phyloP scores from a whole-genome alignment of 2,113 vertebrate genomes.

The Gobio gobio region DNA sequence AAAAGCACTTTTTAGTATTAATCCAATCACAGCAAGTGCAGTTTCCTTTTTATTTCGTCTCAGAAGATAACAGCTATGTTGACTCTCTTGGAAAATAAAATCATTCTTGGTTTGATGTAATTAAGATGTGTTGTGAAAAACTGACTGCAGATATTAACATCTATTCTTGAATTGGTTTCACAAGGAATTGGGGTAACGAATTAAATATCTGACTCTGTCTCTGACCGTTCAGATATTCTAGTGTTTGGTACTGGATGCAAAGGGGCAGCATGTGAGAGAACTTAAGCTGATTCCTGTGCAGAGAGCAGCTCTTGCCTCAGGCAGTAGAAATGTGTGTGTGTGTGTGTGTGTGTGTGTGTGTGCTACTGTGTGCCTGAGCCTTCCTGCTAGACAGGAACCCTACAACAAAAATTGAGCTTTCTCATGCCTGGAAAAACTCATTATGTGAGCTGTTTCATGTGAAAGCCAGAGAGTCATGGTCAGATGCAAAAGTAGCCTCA shows the following conservation, averaged over 20 bases:
- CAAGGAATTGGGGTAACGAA: not conserved
- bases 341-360: not conserved
- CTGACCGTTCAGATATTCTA: not conserved
- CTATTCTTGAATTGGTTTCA: not conserved
- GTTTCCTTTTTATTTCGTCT: not conserved
- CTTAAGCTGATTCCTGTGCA: conserved; percentile 14
- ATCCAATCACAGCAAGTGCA: not conserved
- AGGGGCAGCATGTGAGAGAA: conserved; percentile 1
- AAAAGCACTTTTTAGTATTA: not conserved
- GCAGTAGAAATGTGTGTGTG: not conserved
- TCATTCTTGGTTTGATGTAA: not conserved
- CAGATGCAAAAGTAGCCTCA: not conserved
- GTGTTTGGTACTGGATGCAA: not conserved
- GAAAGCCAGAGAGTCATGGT: conserved; percentile 12
- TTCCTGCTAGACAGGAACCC: not conserved
- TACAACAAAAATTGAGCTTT: conserved; percentile 20
- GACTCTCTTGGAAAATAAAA: not conserved
- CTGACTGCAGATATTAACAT: conserved; percentile 1
- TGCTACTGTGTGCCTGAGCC: not conserved
- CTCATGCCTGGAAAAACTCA: conserved; percentile 19
- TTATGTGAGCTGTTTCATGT: conserved; percentile 27
- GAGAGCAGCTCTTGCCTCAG: conserved; percentile 6
- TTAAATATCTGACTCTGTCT: not conserved
- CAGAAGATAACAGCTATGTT: not conserved
- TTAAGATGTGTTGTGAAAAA: not conserved